Evolutionary conservation across 2,113 vertebrate genomes (phyloP).

Genomic region (Platysternon megacephalum): DNA sequence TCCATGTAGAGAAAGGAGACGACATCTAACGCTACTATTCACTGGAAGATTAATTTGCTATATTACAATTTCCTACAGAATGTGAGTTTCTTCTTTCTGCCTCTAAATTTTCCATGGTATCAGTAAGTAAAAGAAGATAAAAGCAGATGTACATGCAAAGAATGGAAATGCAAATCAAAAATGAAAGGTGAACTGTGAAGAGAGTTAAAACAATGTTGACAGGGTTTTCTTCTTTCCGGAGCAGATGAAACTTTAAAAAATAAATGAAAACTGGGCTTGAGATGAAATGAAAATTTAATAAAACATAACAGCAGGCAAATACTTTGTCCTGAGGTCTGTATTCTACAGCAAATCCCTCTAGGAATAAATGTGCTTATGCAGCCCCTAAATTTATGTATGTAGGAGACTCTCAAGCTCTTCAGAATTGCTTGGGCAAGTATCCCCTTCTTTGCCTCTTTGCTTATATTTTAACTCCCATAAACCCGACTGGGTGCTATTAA

Average conservation of each 20-base stretch:
- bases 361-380: not conserved
- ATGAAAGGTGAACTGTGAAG: constrained; percentile 18
- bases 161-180: constrained; percentile 33
- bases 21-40: not conserved
- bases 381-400: not conserved
- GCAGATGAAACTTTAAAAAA: constrained; percentile 25
- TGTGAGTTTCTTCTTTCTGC: not conserved
- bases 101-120: not conserved
- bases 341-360: constrained; percentile 17
- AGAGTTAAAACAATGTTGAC: constrained; percentile 26
- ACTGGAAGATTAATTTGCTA: not conserved
- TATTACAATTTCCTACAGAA: rapidly evolving
- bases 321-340: not conserved
- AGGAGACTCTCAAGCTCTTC: not conserved
- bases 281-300: constrained; percentile 24
- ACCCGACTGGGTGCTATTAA: not conserved
- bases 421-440: not conserved
- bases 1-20: not conserved
- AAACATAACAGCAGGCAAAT: not conserved
- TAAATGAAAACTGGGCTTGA: not conserved
- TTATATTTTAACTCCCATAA: not conserved
- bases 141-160: constrained; percentile 29
- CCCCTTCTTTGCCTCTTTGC: not conserved
- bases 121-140: constrained; percentile 5
- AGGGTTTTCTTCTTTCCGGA: not conserved